Conservation (phyloP, 2,113 vertebrate species). For the Bubalus kerabau region DNA sequence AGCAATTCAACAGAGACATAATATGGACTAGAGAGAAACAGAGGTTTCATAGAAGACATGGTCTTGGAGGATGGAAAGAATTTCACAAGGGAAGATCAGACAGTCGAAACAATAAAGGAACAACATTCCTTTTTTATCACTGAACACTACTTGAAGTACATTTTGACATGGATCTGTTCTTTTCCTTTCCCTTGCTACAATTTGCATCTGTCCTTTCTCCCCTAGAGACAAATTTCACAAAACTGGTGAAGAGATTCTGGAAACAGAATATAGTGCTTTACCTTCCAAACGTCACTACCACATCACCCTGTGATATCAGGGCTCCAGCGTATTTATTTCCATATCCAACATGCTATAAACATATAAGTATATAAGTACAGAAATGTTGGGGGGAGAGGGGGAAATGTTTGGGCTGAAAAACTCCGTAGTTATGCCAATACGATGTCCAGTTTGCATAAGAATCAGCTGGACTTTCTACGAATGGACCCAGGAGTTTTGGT, state of each 20-base stretch:
- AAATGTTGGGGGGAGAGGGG: not conserved
- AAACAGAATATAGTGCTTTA: not conserved
- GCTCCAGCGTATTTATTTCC: not conserved
- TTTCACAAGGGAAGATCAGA: not conserved
- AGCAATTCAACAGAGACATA: not conserved
- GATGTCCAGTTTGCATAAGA: not conserved
- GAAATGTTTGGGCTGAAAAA: not conserved
- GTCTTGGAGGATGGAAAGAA: not conserved
- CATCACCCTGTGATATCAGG: not conserved
- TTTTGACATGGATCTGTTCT: not conserved
- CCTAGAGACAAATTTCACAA: not conserved
- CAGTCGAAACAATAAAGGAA: not conserved
- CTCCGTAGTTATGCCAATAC: not conserved
- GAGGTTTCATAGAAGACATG: not conserved
- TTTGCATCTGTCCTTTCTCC: not conserved
- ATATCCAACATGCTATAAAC: not conserved
- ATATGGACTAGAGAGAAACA: not conserved
- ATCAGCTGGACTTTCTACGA: not conserved
- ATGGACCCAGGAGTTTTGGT: not conserved
- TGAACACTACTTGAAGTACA: not conserved
- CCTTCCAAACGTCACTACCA: not conserved
- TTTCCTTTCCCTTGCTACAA: not conserved
- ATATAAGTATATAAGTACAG: not conserved
- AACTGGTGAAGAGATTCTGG: not conserved
- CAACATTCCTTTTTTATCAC: not conserved